Evolutionary conservation across 1,140 invertebrate species (phyloP).

Genomic region (Pararge aegeria): DNA sequence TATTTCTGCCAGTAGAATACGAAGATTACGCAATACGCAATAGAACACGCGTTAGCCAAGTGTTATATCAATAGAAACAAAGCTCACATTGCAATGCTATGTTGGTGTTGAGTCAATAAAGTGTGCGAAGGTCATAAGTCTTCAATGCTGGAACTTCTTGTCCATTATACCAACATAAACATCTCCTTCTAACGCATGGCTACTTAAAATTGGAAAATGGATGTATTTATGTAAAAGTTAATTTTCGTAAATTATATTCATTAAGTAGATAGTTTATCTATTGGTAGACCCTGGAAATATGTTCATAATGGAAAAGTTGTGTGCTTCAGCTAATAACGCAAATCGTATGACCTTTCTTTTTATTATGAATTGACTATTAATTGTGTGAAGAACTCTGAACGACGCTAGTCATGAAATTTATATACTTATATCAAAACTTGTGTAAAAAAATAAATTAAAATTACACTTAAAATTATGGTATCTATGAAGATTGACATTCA

Average conservation of each 20-base stretch:
- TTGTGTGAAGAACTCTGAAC: background rate
- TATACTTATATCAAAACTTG: too few species aligned
- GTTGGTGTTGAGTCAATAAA: too few species aligned
- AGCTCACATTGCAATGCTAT: too few species aligned
- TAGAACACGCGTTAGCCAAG: too few species aligned
- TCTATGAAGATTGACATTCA: too few species aligned
- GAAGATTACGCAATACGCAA: too few species aligned
- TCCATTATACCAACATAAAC: background rate
- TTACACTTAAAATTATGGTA: too few species aligned
- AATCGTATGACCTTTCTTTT: background rate
- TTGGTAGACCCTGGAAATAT: background rate
- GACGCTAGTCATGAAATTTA: too few species aligned
- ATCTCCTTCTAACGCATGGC: background rate
- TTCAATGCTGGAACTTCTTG: background rate
- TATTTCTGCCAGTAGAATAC: too few species aligned
- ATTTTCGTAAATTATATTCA: background rate
- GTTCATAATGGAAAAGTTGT: background rate
- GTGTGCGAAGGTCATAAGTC: too few species aligned
- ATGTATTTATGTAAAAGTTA: background rate
- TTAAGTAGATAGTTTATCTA: background rate
- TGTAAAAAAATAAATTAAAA: too few species aligned
- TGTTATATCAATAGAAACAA: too few species aligned
- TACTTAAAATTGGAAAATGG: background rate
- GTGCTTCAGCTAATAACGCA: conserved; percentile 10
- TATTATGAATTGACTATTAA: background rate